phyloP scores from a whole-genome alignment of 2,888 invertebrate species.

The Trichogramma evanescens region DNA sequence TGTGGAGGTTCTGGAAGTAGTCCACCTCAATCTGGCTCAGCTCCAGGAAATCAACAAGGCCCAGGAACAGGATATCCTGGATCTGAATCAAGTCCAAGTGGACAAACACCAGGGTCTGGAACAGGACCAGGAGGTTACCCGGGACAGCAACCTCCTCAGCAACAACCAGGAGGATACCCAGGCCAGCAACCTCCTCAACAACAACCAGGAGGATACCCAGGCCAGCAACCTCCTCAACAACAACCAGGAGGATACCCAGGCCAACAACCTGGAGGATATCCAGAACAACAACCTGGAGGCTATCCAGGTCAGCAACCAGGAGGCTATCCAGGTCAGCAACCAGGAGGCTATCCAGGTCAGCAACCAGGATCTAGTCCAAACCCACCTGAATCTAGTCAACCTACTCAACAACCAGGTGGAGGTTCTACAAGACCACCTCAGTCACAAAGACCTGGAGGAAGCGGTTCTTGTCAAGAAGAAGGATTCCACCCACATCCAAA shows the following conservation, averaged over 20 bases:
- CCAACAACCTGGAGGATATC: neutral
- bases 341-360: neutral
- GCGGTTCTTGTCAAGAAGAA: slow-evolving; percentile 52
- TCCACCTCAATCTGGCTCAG: slow-evolving; percentile 5
- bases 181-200: neutral
- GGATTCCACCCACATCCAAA: slow-evolving; percentile 65
- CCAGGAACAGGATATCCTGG: neutral
- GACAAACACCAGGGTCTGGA: neutral
- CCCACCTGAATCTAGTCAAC: slow-evolving; percentile 11
- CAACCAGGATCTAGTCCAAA: neutral
- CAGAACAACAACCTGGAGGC: neutral
- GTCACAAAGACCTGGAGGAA: neutral
- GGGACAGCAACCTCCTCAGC: no score
- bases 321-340: neutral
- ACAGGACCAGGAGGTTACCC: neutral
- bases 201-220: neutral
- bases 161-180: neutral
- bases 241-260: neutral
- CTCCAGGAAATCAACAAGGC: slow-evolving; percentile 1
- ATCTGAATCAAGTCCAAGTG: slow-evolving; percentile 1
- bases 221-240: neutral
- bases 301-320: neutral
- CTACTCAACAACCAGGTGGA: neutral
- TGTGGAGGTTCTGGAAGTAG: slow-evolving; percentile 23
- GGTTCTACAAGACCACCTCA: neutral